Evolutionary conservation across 2,888 invertebrate genomes (phyloP).

Genomic region (Deilephila elpenor): DNA sequence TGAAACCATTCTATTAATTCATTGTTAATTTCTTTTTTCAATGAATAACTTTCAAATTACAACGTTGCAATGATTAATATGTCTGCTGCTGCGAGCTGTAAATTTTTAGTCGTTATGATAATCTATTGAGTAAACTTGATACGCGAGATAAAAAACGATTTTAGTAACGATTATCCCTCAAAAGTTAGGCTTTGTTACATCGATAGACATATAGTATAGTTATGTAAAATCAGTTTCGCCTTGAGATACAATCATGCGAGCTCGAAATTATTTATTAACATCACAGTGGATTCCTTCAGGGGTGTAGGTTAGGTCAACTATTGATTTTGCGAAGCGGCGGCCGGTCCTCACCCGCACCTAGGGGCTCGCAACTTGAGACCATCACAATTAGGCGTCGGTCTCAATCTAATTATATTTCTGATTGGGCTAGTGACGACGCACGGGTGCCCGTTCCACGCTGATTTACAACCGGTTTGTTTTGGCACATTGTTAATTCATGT

Average conservation of each 20-base stretch:
- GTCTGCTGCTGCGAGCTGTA: background rate
- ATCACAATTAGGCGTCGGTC: constrained; percentile 77
- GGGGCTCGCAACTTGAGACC: constrained; percentile 78
- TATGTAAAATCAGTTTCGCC: background rate
- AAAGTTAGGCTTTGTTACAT: background rate
- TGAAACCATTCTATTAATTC: constrained; percentile 28
- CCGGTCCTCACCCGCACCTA: constrained; percentile 55
- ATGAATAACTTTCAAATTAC: constrained; percentile 24
- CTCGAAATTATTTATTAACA: constrained; percentile 22
- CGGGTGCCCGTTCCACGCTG: constrained; percentile 39
- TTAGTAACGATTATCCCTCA: too few species aligned
- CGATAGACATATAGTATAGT: background rate
- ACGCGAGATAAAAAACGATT: background rate
- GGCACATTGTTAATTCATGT: constrained; percentile 27
- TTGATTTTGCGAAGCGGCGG: constrained; percentile 67
- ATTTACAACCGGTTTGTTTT: constrained; percentile 48
- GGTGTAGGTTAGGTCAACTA: constrained; percentile 67
- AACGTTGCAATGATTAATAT: constrained; percentile 21
- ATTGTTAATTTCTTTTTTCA: constrained; percentile 28
- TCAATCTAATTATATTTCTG: constrained; percentile 83
- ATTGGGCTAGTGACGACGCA: constrained; percentile 68
- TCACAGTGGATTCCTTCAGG: constrained; percentile 53
- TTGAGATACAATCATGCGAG: constrained; percentile 12
- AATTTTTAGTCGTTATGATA: background rate
- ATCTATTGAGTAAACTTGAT: background rate